A percentile compares a stretch with the other conserved stretches of the same genome.
phyloP scores from a whole-genome alignment of 2,113 vertebrate genomes.

The Atherinomorus stipes region DNA sequence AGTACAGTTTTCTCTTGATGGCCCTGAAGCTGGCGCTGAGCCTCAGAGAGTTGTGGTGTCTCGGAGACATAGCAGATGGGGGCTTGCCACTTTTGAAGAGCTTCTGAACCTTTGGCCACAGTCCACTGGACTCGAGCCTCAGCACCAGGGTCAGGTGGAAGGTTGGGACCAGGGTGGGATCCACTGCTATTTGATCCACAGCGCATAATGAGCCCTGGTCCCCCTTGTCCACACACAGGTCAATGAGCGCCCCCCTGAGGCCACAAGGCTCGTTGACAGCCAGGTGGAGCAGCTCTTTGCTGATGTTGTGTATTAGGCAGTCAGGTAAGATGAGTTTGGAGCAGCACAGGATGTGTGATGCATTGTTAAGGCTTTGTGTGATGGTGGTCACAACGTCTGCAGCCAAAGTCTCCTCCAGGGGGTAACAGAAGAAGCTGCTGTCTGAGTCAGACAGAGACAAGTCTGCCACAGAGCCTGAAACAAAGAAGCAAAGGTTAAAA shows the following conservation, averaged over 20 bases:
- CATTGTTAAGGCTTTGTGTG: constrained; percentile 82
- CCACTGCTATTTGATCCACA: constrained; percentile 89
- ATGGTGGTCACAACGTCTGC: constrained; percentile 84
- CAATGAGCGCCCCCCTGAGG: constrained; percentile 91
- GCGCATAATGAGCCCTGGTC: constrained; percentile 78
- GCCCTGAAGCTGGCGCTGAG: constrained; percentile 90
- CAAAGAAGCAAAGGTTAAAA: constrained; percentile 14
- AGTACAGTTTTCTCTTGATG: constrained; percentile 94
- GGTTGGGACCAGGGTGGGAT: constrained; percentile 89
- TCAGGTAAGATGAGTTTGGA: constrained; percentile 87
- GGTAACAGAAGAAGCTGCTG: constrained; percentile 85
- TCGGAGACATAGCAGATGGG: constrained; percentile 56
- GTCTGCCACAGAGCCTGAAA: constrained; percentile 83
- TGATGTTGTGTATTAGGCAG: constrained; percentile 85
- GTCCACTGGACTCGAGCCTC: constrained; percentile 86
- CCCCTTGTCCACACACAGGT: constrained; percentile 90
- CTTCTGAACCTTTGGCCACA: constrained; percentile 94
- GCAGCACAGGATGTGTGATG: constrained; percentile 81
- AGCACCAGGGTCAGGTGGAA: constrained; percentile 93
- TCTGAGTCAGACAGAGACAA: constrained; percentile 83
- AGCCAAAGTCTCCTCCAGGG: constrained; percentile 89
- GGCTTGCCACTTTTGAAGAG: constrained; percentile 84
- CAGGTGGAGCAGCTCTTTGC: constrained; percentile 89
- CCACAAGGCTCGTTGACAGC: constrained; percentile 92
- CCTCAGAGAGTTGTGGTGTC: constrained; percentile 75